phyloP scores from a whole-genome alignment of 2,797 vertebrate species.

The Danio tinwini region DNA sequence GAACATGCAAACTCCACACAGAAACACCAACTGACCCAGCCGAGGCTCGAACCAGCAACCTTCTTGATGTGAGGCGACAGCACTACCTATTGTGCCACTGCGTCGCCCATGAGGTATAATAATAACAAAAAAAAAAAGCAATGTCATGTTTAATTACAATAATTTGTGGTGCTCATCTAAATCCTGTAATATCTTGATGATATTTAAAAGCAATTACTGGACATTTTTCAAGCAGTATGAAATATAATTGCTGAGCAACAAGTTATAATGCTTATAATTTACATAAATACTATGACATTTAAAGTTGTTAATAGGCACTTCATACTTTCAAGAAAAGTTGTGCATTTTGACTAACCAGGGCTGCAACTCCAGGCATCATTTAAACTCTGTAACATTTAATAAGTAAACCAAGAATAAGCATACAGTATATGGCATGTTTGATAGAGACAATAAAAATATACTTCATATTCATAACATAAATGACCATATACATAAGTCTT shows the following conservation, averaged over 20 bases:
- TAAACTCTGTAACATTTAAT: not conserved
- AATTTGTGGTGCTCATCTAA: not conserved
- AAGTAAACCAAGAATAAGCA: not conserved
- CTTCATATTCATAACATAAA: not conserved
- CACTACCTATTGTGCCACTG: too few species aligned
- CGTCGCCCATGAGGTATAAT: too few species aligned
- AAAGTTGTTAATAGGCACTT: not conserved
- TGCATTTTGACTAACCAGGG: not conserved
- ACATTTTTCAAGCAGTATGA: not conserved
- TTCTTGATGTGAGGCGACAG: too few species aligned
- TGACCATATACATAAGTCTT: not conserved
- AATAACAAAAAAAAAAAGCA: too few species aligned
- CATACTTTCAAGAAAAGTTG: not conserved
- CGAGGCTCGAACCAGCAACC: too few species aligned
- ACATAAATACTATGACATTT: not conserved
- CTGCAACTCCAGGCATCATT: not conserved
- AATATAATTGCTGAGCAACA: not conserved
- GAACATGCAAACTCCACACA: too few species aligned
- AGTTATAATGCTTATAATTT: not conserved
- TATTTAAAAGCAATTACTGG: slow-evolving; percentile 1
- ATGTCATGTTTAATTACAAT: not conserved
- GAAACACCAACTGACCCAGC: too few species aligned
- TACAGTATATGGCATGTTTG: not conserved
- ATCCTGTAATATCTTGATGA: not conserved
- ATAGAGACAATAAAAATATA: not conserved